Percentiles rank a stretch among this genome's conserved stretches.
phyloP scores from a whole-genome alignment of 2,888 invertebrate genomes.

The Agapetus fuscipes region DNA sequence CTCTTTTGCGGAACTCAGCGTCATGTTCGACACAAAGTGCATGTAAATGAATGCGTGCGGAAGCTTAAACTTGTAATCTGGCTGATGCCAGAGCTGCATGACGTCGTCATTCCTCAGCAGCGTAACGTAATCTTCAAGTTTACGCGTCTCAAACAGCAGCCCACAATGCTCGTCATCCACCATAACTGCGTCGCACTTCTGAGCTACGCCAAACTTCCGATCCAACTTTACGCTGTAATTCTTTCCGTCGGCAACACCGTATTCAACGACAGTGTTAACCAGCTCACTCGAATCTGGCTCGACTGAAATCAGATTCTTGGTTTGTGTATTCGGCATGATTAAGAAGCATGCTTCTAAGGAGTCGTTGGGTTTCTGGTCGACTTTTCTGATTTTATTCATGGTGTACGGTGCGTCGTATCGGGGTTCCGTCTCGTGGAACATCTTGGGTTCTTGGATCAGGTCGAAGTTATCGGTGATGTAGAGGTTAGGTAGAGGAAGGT shows the following conservation, averaged over 20 bases:
- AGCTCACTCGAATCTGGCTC: too few species aligned
- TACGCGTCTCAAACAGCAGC: background rate
- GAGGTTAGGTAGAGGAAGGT: conserved; percentile 60
- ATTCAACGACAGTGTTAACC: too few species aligned
- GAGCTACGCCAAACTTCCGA: too few species aligned
- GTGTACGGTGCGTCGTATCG: too few species aligned
- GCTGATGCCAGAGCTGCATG: conserved; percentile 74
- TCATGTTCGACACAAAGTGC: conserved; percentile 61
- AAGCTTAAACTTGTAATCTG: conserved; percentile 71
- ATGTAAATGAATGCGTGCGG: conserved; percentile 68
- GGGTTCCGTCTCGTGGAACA: too few species aligned
- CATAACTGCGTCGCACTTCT: background rate
- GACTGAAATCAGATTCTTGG: too few species aligned
- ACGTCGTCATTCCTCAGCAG: conserved; percentile 37
- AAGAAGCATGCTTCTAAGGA: too few species aligned
- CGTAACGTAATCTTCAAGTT: conserved; percentile 34
- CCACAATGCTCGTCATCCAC: background rate
- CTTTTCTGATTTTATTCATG: too few species aligned
- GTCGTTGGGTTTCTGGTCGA: too few species aligned
- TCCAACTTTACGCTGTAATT: too few species aligned
- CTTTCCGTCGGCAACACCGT: too few species aligned
- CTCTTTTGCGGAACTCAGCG: conserved; percentile 54
- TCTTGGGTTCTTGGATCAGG: conserved; percentile 38
- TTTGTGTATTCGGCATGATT: too few species aligned
- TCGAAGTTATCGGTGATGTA: conserved; percentile 65